Conservation (phyloP, 1,140 invertebrate genomes). For the Trypoxylus dichotomus region DNA sequence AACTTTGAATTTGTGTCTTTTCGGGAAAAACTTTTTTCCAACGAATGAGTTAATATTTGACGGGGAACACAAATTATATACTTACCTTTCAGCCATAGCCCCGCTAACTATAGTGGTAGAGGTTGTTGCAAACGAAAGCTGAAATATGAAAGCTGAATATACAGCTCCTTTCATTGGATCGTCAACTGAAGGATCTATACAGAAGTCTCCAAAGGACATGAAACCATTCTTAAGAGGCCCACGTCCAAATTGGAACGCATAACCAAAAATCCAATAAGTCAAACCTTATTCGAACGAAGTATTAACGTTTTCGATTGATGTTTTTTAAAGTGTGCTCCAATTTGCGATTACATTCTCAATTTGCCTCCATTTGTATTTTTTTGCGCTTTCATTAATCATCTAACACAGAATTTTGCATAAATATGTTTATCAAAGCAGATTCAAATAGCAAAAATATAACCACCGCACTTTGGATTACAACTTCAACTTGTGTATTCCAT, state of each 20-base stretch:
- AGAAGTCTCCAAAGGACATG: slow-evolving; percentile 72
- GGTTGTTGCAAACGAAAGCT: slow-evolving; percentile 87
- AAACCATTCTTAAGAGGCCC: slow-evolving; percentile 71
- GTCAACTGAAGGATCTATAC: slow-evolving; percentile 67
- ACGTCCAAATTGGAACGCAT: slow-evolving; percentile 86
- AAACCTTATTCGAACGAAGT: slow-evolving; percentile 57
- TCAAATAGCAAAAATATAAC: too few relatives aligned
- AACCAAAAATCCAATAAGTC: slow-evolving; percentile 95
- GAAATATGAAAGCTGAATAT: slow-evolving; percentile 83
- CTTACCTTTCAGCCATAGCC: slow-evolving; percentile 85
- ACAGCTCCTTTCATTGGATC: slow-evolving; percentile 75
- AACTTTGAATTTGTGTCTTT: too few relatives aligned
- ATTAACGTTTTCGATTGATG: not conserved
- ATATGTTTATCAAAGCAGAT: too few relatives aligned
- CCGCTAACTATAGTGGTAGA: slow-evolving; percentile 89
- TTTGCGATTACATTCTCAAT: too few relatives aligned
- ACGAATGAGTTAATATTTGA: not conserved
- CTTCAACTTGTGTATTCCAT: too few relatives aligned
- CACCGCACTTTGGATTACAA: too few relatives aligned
- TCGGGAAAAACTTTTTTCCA: too few relatives aligned
- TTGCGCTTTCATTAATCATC: too few relatives aligned
- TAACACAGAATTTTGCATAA: too few relatives aligned
- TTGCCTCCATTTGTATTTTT: too few relatives aligned
- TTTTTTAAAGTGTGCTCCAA: too few relatives aligned
- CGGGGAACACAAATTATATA: not conserved